Conservation (phyloP, 2,113 vertebrate species). For the Leuciscus idus region DNA sequence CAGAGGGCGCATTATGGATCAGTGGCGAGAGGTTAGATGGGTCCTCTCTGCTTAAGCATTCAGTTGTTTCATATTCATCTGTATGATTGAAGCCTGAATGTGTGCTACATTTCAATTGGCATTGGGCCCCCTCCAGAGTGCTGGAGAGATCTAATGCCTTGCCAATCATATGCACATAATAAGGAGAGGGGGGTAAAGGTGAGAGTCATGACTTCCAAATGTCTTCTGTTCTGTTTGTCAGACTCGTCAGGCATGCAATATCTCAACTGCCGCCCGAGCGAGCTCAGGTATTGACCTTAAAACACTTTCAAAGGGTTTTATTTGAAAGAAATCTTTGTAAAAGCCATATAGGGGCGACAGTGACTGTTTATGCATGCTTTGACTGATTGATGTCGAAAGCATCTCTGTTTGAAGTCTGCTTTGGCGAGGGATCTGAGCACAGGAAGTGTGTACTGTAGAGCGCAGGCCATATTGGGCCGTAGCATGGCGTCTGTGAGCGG, state of each 20-base stretch:
- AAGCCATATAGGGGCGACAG: neutral
- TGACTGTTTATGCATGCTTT: slow-evolving; percentile 6
- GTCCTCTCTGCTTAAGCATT: slow-evolving; percentile 24
- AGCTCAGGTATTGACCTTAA: neutral
- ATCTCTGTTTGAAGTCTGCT: slow-evolving; percentile 26
- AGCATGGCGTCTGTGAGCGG: slow-evolving; percentile 1
- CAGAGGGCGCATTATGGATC: slow-evolving; percentile 37
- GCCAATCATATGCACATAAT: slow-evolving; percentile 39
- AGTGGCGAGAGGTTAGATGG: slow-evolving; percentile 27
- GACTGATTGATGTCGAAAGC: slow-evolving; percentile 36
- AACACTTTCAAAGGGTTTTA: slow-evolving; percentile 14
- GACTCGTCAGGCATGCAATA: slow-evolving; percentile 36
- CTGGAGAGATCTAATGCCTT: slow-evolving; percentile 32
- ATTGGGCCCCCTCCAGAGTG: slow-evolving; percentile 15
- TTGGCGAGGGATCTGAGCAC: neutral
- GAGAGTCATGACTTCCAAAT: slow-evolving; percentile 36
- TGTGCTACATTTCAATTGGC: slow-evolving; percentile 37
- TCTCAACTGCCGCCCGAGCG: neutral
- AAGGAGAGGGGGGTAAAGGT: slow-evolving; percentile 38
- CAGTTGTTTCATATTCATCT: slow-evolving; percentile 44
- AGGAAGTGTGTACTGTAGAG: neutral
- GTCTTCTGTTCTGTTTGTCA: slow-evolving; percentile 36
- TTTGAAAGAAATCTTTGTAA: slow-evolving; percentile 11
- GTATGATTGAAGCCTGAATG: slow-evolving; percentile 37
- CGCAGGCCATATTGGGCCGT: neutral